Evolutionary conservation across 2,797 vertebrate genomes (phyloP).

Genomic region (Periophthalmus magnuspinnatus): DNA sequence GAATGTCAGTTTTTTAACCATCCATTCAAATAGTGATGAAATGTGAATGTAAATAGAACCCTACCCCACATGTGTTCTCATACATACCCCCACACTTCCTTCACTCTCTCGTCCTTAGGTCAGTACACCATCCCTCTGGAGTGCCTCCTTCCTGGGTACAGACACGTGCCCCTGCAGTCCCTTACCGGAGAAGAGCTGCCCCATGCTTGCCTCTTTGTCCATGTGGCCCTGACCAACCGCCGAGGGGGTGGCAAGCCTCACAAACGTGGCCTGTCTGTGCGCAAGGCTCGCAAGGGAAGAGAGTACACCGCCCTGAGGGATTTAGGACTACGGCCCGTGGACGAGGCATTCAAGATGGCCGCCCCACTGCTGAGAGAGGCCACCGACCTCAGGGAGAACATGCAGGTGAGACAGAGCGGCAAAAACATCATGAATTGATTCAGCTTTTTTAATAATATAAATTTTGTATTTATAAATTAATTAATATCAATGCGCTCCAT

Average conservation of each 20-base stretch:
- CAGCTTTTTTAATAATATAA: too few relatives aligned
- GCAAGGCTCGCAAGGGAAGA: slow-evolving; percentile 88
- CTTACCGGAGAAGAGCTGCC: slow-evolving; percentile 87
- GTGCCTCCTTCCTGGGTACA: slow-evolving; percentile 91
- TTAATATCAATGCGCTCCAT: too few relatives aligned
- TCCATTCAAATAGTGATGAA: too few relatives aligned
- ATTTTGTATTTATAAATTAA: too few relatives aligned
- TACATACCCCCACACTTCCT: not conserved
- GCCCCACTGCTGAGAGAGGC: slow-evolving; percentile 86
- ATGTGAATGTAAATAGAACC: too few relatives aligned
- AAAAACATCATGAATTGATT: too few relatives aligned
- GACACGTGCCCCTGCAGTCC: slow-evolving; percentile 88
- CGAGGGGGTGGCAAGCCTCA: slow-evolving; percentile 94
- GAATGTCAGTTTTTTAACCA: too few relatives aligned
- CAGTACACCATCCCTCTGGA: slow-evolving; percentile 93
- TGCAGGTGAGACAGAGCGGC: slow-evolving; percentile 81
- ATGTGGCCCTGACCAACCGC: slow-evolving; percentile 93
- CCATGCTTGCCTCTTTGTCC: slow-evolving; percentile 89
- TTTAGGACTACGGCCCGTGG: slow-evolving; percentile 86
- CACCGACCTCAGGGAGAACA: slow-evolving; percentile 91
- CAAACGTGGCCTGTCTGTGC: slow-evolving; percentile 90
- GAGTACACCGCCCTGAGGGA: slow-evolving; percentile 91
- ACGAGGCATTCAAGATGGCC: slow-evolving; percentile 92
- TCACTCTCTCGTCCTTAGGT: slow-evolving; percentile 63
- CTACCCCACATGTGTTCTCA: not conserved